Evolutionary conservation across 2,797 vertebrate genomes (phyloP), one percentile per base, ranked within the genome.

Genomic region (Gymnodraco acuticeps): DNA sequence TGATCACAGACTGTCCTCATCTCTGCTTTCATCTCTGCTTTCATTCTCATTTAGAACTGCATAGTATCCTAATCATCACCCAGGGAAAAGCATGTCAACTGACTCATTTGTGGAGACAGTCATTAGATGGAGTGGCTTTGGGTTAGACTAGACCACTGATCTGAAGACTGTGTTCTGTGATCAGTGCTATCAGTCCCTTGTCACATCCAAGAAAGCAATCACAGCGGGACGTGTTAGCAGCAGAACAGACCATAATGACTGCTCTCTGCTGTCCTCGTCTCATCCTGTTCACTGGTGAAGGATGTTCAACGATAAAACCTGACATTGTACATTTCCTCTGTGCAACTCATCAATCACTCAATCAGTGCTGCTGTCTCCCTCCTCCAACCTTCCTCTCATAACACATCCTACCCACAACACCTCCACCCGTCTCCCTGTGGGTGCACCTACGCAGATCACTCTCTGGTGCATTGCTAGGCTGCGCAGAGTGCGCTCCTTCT

Each of bases 381-480:
- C 1, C 55, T 55, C 10, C 16, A 5, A 4, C 14, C 38, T 10
- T n/a, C 4, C 17, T 33, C 16, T 42, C 48, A 38, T 19, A 58
- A 53, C 52, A 19, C 20, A 38, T 58, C 31, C 59, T 41, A 58
- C 33, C 46, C 17, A 13, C 45, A 70, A 70, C 31, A 63, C 23
- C 61, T 69, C 31, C 5, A 23, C 56, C 33, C 8, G 13, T 73
- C 56, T 73, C 46, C 71, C 62, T 53, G 59, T 64, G 17, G 59
- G 46, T 53, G 56, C 2, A 75, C 53, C 80, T 73, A 75, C 70
- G 70, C 80, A 80, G 52, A 59, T 50, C 45, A 1, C 43, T 73
- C 71, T 64, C 47, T 70, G 84, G 75, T 77, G 77, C 82, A 38
- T 46, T 53, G 43, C 65, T 15, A 1, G 50, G 45, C 74, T 67